These are phyloP conservation scores for Taenioides sp. DNA, from an alignment of 2,797 vertebrate genomes.

Conservation along the genomic window DNA sequence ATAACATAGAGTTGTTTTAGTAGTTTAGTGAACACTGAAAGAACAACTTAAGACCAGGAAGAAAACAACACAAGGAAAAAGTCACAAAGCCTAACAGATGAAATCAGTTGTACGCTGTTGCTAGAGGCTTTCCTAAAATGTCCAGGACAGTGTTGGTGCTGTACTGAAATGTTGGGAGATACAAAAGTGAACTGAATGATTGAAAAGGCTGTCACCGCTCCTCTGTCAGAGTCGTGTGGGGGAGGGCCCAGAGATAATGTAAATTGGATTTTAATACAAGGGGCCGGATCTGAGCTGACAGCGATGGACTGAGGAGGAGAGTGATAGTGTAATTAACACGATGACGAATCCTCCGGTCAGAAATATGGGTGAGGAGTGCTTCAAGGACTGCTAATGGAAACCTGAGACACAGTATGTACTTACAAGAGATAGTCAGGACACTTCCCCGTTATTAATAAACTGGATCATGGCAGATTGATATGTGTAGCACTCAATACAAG, in stretches of 20 bases:
- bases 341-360: conserved; percentile 39
- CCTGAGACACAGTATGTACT: conserved; percentile 10
- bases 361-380: conserved; percentile 42
- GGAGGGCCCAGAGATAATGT: conserved; percentile 37
- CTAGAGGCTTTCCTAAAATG: neutral
- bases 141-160: neutral
- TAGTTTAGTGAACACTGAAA: too few species aligned
- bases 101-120: neutral
- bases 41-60: too few species aligned
- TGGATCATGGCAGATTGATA: too few species aligned
- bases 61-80: too few species aligned
- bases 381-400: conserved; percentile 24
- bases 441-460: conserved; percentile 32
- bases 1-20: too few species aligned
- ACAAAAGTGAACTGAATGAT: conserved; percentile 7
- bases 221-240: conserved; percentile 26
- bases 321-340: conserved; percentile 37
- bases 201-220: conserved; percentile 22
- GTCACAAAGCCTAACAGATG: neutral
- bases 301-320: conserved; percentile 20
- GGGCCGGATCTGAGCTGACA: conserved; percentile 29
- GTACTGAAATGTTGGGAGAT: conserved; percentile 25
- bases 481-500: too few species aligned
- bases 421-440: conserved; percentile 35
- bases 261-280: conserved; percentile 44